A percentile compares a stretch with the other conserved stretches of the same genome.
These are phyloP conservation scores for Mermis nigrescens DNA, from an alignment of 2,888 invertebrate species.

Conservation along the genomic window DNA sequence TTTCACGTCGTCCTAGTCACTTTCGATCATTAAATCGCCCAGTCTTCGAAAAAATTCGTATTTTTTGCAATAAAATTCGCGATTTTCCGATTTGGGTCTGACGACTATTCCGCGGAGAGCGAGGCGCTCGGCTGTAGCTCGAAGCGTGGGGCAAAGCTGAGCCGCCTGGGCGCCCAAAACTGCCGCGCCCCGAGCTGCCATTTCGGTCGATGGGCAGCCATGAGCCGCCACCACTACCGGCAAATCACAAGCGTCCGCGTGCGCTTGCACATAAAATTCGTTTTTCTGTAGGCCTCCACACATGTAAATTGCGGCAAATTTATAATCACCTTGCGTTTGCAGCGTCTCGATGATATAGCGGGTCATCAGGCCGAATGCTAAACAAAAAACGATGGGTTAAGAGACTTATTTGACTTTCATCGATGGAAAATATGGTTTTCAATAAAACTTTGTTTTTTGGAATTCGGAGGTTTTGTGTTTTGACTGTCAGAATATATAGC, in stretches of 20 bases:
- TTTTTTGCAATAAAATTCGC: conserved; percentile 5
- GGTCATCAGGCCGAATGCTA: too few species aligned
- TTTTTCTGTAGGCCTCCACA: conserved; percentile 35
- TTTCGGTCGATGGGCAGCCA: conserved; percentile 18
- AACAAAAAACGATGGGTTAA: too few species aligned
- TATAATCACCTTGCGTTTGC: too few species aligned
- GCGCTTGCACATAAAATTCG: conserved; percentile 29
- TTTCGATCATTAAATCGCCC: neutral
- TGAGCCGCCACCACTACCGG: conserved; percentile 31
- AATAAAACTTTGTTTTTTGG: too few species aligned
- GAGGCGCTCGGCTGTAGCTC: neutral
- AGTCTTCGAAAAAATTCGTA: conserved; percentile 5
- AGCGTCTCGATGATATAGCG: too few species aligned
- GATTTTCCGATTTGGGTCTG: neutral
- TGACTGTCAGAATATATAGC: too few species aligned
- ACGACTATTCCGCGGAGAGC: neutral
- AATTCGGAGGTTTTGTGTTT: too few species aligned
- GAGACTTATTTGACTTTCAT: too few species aligned
- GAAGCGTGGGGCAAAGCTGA: conserved; percentile 15
- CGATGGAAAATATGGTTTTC: too few species aligned
- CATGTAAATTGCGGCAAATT: conserved; percentile 24
- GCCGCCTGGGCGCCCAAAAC: conserved; percentile 32
- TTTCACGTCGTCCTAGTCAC: too few species aligned
- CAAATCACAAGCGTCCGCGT: conserved; percentile 32
- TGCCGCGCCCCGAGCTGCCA: conserved; percentile 33